These are phyloP conservation scores for Allobates femoralis DNA, from an alignment of 2,797 vertebrate species.

Conservation along the genomic window DNA sequence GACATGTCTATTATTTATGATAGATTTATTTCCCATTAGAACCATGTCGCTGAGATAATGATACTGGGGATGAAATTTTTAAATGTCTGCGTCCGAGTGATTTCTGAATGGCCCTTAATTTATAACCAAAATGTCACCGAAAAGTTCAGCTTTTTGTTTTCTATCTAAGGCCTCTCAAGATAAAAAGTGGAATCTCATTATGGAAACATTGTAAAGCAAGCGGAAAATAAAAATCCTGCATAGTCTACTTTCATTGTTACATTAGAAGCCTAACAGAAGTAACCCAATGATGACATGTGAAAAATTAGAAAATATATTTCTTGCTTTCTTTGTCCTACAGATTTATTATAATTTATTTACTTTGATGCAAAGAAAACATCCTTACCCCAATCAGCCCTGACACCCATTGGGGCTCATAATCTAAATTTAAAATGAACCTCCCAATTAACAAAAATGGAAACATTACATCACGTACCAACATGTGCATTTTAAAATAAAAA, in stretches of 20 bases:
- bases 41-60: not conserved
- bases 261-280: not conserved
- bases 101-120: not conserved
- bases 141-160: constrained; percentile 9
- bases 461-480: too few relatives aligned
- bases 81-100: not conserved
- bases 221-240: not conserved
- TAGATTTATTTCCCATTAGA: not conserved
- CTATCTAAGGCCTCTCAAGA: not conserved
- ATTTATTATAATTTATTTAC: too few relatives aligned
- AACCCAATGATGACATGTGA: not conserved
- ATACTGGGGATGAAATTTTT: not conserved
- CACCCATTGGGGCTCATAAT: too few relatives aligned
- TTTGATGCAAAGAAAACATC: too few relatives aligned
- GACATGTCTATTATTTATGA: constrained; percentile 20
- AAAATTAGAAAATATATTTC: too few relatives aligned
- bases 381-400: too few relatives aligned
- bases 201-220: not conserved
- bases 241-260: not conserved
- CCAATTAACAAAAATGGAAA: too few relatives aligned
- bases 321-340: too few relatives aligned
- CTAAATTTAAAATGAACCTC: too few relatives aligned
- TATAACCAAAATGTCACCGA: not conserved
- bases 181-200: not conserved
- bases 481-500: too few relatives aligned